A percentile compares a stretch with the other conserved stretches of the same genome.
phyloP scores from a whole-genome alignment of 2,113 vertebrate species.

The Podarcis cretensis region DNA sequence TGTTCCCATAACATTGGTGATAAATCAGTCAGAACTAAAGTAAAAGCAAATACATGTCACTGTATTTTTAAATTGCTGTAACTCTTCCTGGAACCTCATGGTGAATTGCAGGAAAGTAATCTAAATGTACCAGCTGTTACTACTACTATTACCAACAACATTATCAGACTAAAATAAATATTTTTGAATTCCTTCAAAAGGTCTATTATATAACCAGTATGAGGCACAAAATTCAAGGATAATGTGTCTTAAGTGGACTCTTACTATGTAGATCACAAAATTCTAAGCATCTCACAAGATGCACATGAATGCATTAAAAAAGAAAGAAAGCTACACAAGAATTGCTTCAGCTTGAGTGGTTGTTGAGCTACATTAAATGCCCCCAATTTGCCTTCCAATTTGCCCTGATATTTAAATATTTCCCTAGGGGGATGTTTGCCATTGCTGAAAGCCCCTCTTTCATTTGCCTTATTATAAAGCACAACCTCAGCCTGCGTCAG shows the following conservation, averaged over 20 bases:
- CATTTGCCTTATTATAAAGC: neutral
- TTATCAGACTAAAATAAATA: neutral
- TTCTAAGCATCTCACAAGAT: neutral
- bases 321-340: neutral
- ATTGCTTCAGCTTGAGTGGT: neutral
- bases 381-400: neutral
- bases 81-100: too few relatives aligned
- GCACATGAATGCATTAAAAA: neutral
- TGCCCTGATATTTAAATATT: neutral
- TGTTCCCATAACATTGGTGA: neutral
- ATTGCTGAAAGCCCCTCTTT: neutral
- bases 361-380: neutral
- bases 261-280: neutral
- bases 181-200: neutral
- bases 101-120: too few relatives aligned
- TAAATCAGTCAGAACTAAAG: neutral
- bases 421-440: neutral
- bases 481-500: neutral
- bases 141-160: neutral
- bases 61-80: too few relatives aligned
- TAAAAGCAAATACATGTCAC: neutral
- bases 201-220: neutral
- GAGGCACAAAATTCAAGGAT: neutral
- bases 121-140: too few relatives aligned
- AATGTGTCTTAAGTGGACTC: neutral